Evolutionary conservation across 1,140 invertebrate genomes (phyloP).

Genomic region (Acromyrmex heyeri): DNA sequence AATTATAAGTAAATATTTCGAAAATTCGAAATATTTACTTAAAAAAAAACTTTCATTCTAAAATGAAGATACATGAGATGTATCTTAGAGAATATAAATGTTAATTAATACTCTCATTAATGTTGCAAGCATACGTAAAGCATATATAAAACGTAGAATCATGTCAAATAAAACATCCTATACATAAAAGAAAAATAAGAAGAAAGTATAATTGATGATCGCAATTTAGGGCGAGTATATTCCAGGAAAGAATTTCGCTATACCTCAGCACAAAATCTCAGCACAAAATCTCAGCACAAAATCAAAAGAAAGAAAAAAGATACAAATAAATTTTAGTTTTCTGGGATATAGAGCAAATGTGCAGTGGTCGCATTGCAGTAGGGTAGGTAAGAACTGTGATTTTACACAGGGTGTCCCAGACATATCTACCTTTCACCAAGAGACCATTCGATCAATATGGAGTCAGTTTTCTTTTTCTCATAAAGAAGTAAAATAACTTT

Average conservation of each 20-base stretch:
- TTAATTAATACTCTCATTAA: background rate
- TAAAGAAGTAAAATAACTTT: background rate
- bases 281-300: background rate
- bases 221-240: conserved; percentile 2
- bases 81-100: background rate
- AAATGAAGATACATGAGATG: background rate
- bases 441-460: background rate
- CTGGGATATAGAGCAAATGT: conserved; percentile 38
- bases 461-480: conserved; percentile 4
- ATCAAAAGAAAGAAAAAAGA: background rate
- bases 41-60: background rate
- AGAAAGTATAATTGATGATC: background rate
- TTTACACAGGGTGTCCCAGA: conserved; percentile 23
- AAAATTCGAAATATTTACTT: background rate
- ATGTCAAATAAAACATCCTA: conserved; percentile 4
- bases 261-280: background rate
- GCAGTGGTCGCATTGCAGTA: conserved; percentile 74
- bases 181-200: background rate
- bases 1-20: too few species aligned
- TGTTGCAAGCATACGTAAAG: background rate
- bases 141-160: background rate
- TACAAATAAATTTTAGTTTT: conserved; percentile 57
- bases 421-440: background rate
- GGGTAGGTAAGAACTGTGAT: conserved; percentile 36
- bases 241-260: background rate